A percentile compares a stretch with the other conserved stretches of the same genome.
phyloP scores from a whole-genome alignment of 2,113 vertebrate genomes.

The Percopsis transmontana region DNA sequence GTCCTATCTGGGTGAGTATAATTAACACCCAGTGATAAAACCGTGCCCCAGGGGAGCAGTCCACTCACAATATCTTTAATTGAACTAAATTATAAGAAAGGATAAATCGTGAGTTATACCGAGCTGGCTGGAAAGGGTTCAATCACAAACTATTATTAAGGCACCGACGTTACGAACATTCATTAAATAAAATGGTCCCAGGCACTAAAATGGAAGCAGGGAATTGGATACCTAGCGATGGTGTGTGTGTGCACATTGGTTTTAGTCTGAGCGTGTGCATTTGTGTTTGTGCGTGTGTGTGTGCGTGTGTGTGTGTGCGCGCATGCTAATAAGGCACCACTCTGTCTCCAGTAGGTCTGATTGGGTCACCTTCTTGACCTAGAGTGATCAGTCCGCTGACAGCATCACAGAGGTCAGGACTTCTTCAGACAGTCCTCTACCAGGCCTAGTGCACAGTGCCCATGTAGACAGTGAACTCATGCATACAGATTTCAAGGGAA shows the following conservation, averaged over 20 bases:
- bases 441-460: slow-evolving; percentile 43
- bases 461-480: slow-evolving; percentile 46
- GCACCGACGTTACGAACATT: slow-evolving; percentile 47
- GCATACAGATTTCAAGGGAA: not conserved
- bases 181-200: slow-evolving; percentile 64
- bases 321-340: slow-evolving; percentile 41
- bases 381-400: slow-evolving; percentile 50
- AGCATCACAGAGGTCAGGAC: slow-evolving; percentile 61
- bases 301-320: slow-evolving; percentile 13
- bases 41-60: slow-evolving; percentile 61
- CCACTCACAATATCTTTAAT: slow-evolving; percentile 76
- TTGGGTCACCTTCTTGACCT: slow-evolving; percentile 45
- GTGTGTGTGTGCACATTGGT: not conserved
- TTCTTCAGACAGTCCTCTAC: slow-evolving; percentile 46
- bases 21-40: slow-evolving; percentile 70
- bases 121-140: slow-evolving; percentile 40
- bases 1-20: slow-evolving; percentile 62
- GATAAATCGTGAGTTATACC: slow-evolving; percentile 62
- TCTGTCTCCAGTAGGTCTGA: slow-evolving; percentile 10
- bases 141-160: slow-evolving; percentile 59
- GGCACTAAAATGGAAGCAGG: slow-evolving; percentile 25
- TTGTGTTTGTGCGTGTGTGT: slow-evolving; percentile 2
- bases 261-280: not conserved
- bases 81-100: slow-evolving; percentile 71
- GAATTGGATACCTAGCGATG: slow-evolving; percentile 4